Evolutionary conservation across 2,797 vertebrate species (phyloP).

Genomic region (Alcedo quadribrachys): DNA sequence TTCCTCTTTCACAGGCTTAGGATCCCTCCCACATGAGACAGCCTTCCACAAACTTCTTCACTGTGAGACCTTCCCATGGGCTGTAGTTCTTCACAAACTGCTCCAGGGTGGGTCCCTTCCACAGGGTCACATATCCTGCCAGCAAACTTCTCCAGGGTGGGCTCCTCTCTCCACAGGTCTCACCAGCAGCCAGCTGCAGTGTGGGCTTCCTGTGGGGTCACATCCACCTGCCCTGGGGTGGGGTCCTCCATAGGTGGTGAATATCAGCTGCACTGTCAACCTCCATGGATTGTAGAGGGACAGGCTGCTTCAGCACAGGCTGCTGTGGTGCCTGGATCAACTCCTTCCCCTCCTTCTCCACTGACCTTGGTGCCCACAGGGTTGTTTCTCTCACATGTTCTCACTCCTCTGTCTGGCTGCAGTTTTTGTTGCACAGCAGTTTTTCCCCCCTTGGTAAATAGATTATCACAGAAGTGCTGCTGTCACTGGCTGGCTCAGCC

Average conservation of each 20-base stretch:
- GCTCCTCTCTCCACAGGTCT: background rate
- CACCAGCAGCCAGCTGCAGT: background rate
- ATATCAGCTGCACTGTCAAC: background rate
- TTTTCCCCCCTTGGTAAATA: background rate
- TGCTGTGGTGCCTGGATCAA: background rate
- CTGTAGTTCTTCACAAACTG: background rate
- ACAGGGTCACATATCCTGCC: background rate
- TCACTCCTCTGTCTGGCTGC: background rate
- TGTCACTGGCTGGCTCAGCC: no score
- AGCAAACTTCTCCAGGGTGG: background rate
- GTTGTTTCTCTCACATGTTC: background rate
- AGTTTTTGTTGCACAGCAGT: background rate
- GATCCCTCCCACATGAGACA: background rate
- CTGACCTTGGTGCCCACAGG: background rate
- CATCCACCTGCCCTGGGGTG: background rate
- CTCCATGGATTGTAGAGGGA: background rate
- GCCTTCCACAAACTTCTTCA: background rate
- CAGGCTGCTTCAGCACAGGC: no score
- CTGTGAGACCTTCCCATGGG: background rate
- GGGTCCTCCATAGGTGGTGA: background rate
- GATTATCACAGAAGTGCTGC: background rate
- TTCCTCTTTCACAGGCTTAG: background rate
- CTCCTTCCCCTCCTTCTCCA: background rate
- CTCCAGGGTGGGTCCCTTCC: background rate
- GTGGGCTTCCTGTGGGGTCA: background rate